phyloP scores from a whole-genome alignment of 1,140 invertebrate species.

The Hycleus cichorii region DNA sequence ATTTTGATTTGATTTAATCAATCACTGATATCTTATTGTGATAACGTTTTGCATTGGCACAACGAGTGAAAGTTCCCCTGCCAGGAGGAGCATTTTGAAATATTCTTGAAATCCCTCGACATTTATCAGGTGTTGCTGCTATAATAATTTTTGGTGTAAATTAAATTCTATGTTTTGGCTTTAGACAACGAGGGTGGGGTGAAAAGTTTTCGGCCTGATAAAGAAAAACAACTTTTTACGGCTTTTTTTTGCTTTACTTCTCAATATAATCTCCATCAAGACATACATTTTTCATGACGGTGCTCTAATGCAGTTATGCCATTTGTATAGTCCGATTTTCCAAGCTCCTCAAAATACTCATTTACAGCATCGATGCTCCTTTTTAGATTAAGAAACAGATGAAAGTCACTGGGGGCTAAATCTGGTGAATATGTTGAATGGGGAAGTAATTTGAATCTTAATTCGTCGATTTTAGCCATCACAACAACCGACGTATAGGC shows the following conservation, averaged over 20 bases:
- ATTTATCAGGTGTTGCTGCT: too few species aligned
- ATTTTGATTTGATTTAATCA: too few species aligned
- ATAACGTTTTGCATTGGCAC: too few species aligned
- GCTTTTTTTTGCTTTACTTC: slow-evolving; percentile 18
- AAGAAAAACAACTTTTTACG: slow-evolving; percentile 8
- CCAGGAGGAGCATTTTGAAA: too few species aligned
- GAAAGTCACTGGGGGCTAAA: slow-evolving; percentile 25
- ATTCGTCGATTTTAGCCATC: slow-evolving; percentile 38
- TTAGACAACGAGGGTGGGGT: neutral
- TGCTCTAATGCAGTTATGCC: slow-evolving; percentile 18
- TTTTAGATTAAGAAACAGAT: slow-evolving; percentile 17
- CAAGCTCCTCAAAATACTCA: slow-evolving; percentile 25
- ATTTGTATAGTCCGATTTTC: slow-evolving; percentile 18
- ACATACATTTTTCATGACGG: slow-evolving; percentile 24
- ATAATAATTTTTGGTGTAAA: too few species aligned
- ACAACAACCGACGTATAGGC: slow-evolving; percentile 28
- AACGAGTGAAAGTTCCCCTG: too few species aligned
- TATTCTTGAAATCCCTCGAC: too few species aligned
- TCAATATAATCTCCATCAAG: slow-evolving; percentile 26
- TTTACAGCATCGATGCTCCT: slow-evolving; percentile 24
- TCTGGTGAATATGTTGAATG: slow-evolving; percentile 40
- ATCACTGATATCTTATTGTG: too few species aligned
- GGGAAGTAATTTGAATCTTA: slow-evolving; percentile 32
- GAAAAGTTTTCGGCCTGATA: slow-evolving; percentile 13
- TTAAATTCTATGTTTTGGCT: too few species aligned